phyloP scores from a whole-genome alignment of 2,797 vertebrate species.

The Gila robusta region DNA sequence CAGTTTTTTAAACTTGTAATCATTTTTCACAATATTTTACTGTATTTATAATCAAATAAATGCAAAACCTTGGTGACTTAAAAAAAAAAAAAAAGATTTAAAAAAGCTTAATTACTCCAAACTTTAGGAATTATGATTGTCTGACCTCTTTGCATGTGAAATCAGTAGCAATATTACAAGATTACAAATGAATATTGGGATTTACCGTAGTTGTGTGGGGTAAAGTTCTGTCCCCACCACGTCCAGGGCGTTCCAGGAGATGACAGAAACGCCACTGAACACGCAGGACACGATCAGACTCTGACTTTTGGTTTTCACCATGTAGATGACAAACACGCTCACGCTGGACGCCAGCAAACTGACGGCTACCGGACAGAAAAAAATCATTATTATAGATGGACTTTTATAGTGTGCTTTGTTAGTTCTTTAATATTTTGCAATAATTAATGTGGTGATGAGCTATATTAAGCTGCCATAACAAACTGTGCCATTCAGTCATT shows the following conservation, averaged over 20 bases:
- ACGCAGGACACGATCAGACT: conserved; percentile 78
- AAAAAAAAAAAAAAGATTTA: neutral
- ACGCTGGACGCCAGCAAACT: conserved; percentile 78
- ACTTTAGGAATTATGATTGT: neutral
- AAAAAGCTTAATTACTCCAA: neutral
- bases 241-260: conserved; percentile 82
- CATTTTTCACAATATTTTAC: neutral
- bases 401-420: neutral
- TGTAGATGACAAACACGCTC: conserved; percentile 80
- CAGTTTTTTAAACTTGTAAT: neutral
- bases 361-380: conserved; percentile 64
- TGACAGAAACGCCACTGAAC: conserved; percentile 81
- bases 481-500: neutral
- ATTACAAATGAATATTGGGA: neutral
- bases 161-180: neutral
- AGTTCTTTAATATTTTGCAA: neutral
- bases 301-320: conserved; percentile 77
- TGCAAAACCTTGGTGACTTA: neutral
- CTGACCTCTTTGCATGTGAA: neutral
- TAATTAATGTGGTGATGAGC: neutral
- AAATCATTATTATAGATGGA: neutral
- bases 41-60: neutral
- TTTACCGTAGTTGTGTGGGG: conserved; percentile 80
- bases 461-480: neutral
- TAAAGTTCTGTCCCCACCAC: conserved; percentile 81